Conservation (phyloP, 1,140 invertebrate species). For the Lethrus apterus region DNA sequence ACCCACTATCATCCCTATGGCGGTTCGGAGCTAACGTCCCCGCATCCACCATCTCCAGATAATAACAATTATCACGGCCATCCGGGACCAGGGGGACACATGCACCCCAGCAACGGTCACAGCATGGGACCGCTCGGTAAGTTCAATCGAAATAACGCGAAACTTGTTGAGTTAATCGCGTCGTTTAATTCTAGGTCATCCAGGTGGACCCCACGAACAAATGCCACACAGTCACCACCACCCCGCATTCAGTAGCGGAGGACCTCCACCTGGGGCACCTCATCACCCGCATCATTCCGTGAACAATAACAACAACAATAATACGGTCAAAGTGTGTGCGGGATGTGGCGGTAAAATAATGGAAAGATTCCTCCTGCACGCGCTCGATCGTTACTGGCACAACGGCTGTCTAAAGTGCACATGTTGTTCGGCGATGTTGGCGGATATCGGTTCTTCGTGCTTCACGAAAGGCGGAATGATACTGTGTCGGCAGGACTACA, state of each 20-base stretch:
- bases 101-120: slow-evolving; percentile 41
- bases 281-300: slow-evolving; percentile 42
- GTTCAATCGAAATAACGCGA: slow-evolving; percentile 6
- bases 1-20: slow-evolving; percentile 61
- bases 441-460: slow-evolving; percentile 82
- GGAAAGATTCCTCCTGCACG: slow-evolving; percentile 80
- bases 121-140: slow-evolving; percentile 38
- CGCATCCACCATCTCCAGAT: slow-evolving; percentile 58
- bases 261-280: slow-evolving; percentile 40
- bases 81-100: slow-evolving; percentile 31
- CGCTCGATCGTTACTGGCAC: slow-evolving; percentile 90
- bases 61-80: slow-evolving; percentile 44
- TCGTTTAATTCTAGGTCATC: slow-evolving; percentile 30
- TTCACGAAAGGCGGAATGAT: slow-evolving; percentile 89
- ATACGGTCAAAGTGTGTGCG: slow-evolving; percentile 55
- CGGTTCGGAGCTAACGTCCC: slow-evolving; percentile 54
- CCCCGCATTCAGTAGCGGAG: slow-evolving; percentile 33
- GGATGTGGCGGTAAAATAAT: slow-evolving; percentile 72
- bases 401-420: slow-evolving; percentile 87
- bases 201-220: slow-evolving; percentile 32
- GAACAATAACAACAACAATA: slow-evolving; percentile 51
- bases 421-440: slow-evolving; percentile 75
- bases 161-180: neutral
- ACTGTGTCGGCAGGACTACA: slow-evolving; percentile 88
- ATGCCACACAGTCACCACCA: slow-evolving; percentile 34